Base-by-base conservation (phyloP, 2,797 vertebrate genomes). In the Sciaenops ocellatus region DNA sequence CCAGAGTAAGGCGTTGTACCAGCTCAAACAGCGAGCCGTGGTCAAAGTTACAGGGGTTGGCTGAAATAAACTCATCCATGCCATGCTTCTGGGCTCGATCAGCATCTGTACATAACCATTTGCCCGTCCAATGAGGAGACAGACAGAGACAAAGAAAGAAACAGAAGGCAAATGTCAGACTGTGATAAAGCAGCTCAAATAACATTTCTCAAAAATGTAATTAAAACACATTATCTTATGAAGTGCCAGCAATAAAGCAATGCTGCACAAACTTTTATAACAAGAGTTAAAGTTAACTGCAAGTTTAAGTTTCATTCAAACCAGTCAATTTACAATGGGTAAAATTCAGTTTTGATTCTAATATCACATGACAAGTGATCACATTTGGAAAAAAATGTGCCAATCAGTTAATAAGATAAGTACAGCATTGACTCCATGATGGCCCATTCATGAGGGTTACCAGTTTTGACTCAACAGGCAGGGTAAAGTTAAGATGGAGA, bases 11-110 rank as follows among this genome's bases (percentile, higher is more conserved):
- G 71, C 98, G 97, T 94, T 99, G 98, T 77, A 99, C 96, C 94
- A 96, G 96, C 96, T 99, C 97, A 94, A 99, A 99, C 90, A 99
- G 96, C 51, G 97, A 97, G 92, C 97, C 94, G 78, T 99, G 98
- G 96, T 99, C 96, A 90, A 99, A 99, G 95, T 96, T 99, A 95
- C 98, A 99, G 82, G 98, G 98, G 93, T 99, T 99, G 86, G 98
- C 98, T 73, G 98, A 99, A 94, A 99, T 99, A 94, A 99, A 99
- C 95, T 99, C 98, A 85, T 99, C 98, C 98, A 99, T 99, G 92
- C 98, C 98, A 79, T 99, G 98, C 87, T 99, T 99, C 95, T 99
- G 98, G 82, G 98, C 98, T 93, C 98, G 97, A 94, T 99, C 98
- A 92, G 98, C 98, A 93, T 99, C 98, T 99, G 96, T 93, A 57